These are phyloP conservation scores for Chrysolina americana DNA, from an alignment of 2,888 invertebrate genomes.

Conservation along the genomic window DNA sequence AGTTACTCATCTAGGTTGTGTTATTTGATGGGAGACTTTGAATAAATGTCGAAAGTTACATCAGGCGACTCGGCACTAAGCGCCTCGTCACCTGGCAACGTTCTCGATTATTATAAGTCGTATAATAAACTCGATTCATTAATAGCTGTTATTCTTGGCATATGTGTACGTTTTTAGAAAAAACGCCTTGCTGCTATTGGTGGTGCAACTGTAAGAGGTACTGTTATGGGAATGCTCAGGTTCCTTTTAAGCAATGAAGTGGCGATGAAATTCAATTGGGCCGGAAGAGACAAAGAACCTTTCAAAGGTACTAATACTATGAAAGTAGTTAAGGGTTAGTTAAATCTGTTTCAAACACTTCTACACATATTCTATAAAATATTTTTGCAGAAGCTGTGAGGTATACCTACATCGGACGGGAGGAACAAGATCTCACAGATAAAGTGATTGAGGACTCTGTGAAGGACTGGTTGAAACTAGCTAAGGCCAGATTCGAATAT, in stretches of 20 bases:
- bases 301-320: slow-evolving; percentile 30
- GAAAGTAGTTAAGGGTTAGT: slow-evolving; percentile 16
- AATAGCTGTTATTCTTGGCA: too few relatives aligned
- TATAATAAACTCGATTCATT: too few relatives aligned
- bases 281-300: slow-evolving; percentile 27
- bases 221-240: slow-evolving; percentile 31
- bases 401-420: neutral
- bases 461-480: slow-evolving; percentile 28
- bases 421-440: slow-evolving; percentile 3
- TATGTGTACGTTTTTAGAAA: neutral
- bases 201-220: slow-evolving; percentile 19
- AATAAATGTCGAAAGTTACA: too few relatives aligned
- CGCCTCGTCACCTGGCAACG: too few relatives aligned
- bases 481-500: slow-evolving; percentile 9
- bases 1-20: too few relatives aligned
- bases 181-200: slow-evolving; percentile 28
- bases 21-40: too few relatives aligned
- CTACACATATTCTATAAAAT: too few relatives aligned
- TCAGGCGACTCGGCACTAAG: too few relatives aligned
- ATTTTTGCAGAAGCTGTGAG: too few relatives aligned
- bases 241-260: slow-evolving; percentile 29
- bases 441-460: slow-evolving; percentile 17
- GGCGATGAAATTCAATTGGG: slow-evolving; percentile 38
- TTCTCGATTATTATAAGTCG: too few relatives aligned
- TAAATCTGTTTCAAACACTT: too few relatives aligned